Base-by-base conservation (phyloP, 2,888 invertebrate genomes). In the Ceraclea dissimilis region DNA sequence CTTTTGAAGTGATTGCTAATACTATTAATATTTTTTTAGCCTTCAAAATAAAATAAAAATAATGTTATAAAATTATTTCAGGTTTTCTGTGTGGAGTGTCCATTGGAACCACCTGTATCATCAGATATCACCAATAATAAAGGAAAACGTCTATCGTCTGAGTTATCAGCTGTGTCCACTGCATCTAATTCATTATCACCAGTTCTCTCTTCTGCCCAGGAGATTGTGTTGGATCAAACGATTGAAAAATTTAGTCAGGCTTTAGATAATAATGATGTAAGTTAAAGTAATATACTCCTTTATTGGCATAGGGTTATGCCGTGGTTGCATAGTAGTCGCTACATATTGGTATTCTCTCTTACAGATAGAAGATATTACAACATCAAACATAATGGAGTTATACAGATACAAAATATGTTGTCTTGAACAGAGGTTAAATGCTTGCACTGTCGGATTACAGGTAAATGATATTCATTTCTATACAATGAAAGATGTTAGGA, bases 341-440 rank as follows among this genome's bases (percentile, higher is more conserved):
- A 26, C n/a, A n/a, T n/a, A n/a, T n/a, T n/a, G n/a, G n/a, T n/a
- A n/a, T n/a, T n/a, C n/a, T n/a, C n/a, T n/a, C 8, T 60, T 61
- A 43, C 65, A 77, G 72, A 71, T 82, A 49, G 68, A 70, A 0
- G 81, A 83, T 63, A 72, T 83, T 52, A 76, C 83, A 1, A 83
- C 83, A 0, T 84, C 84, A 0, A 81, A 84, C 49, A 80, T 86
- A 2, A 86, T 87, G 81, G 86, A 87, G 67, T 66, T 87, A 59
- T 87, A 85, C 56, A 84, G 86, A 18, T 86, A 85, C 67, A 85
- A 86, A 67, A 73, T 86, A 68, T 76, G 80, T 0, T 76, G 75
- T 31, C 63, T 77, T 51, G 78, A 78, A 60, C 76, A 77, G 60
- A 66, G 76, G 54, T 63, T 77, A 16, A 75, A 76, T 60, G 74